Base-by-base conservation (phyloP, 2,797 vertebrate species). In the Champsocephalus esox region DNA sequence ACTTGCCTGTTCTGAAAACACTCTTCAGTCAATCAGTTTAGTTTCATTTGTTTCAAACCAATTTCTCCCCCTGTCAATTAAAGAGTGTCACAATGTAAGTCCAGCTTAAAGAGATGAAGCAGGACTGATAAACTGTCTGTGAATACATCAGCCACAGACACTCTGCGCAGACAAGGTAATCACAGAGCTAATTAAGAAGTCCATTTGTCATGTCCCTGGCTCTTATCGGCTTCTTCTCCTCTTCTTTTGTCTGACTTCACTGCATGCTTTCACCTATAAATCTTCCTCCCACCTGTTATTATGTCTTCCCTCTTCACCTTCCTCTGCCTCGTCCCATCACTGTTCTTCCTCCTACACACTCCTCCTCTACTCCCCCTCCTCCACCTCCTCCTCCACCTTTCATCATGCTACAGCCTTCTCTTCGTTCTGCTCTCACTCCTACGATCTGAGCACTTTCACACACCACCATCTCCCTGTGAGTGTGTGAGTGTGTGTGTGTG, bases 371-470 rank as follows among this genome's bases (percentile, higher is more conserved):
- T 69, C 77, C 80, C 38, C 28, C 58, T 60, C 41, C 41, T 24
- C 41, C 19, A 45, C 58, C 43, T 61, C 58, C 19, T 66, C 50
- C 50, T 43, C 63, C 38, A 50, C 82, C 83, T 89, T 88, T 87
- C 81, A 87, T 82, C 86, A 81, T 71, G 71, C 80, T 88, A 82
- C 83, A 82, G 83, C 75, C 74, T 79, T 80, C 69, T 74, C 78
- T 50, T 78, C 61, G 67, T 76, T 75, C 61, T 72, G 67, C 69
- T 83, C 80, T 67, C 80, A 65, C 68, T 75, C 91, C 92, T 88
- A 92, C 90, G 78, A 87, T 81, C 82, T 57, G 73, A 87, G 79
- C 88, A 87, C 87, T 88, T 87, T 87, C 78, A 84, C 82, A 82
- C 70, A 80, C 82, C 57, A 68, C 82, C 81, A 85, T 87, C 75